These are phyloP conservation scores for Lochmaea capreae DNA, from an alignment of 2,888 invertebrate genomes.

Conservation along the genomic window DNA sequence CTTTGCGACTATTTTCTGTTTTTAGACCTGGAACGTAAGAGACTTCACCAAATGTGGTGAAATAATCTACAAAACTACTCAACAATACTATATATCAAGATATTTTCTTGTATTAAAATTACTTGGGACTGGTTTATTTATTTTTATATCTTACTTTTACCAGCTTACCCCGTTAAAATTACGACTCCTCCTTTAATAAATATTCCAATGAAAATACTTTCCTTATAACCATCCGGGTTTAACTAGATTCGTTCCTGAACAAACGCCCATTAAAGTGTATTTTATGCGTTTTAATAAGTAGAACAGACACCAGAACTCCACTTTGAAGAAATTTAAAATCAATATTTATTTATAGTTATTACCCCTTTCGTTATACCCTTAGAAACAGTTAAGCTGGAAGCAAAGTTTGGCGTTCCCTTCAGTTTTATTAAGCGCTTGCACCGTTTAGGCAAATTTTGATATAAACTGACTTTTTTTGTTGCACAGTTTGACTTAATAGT, in stretches of 20 bases:
- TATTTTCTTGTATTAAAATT: too few species aligned
- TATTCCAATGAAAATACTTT: not conserved
- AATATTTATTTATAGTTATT: not conserved
- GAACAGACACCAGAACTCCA: not conserved
- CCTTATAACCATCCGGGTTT: not conserved
- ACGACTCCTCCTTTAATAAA: not conserved
- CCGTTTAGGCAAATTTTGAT: too few species aligned
- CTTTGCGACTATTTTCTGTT: too few species aligned
- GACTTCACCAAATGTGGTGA: too few species aligned
- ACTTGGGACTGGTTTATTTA: too few species aligned
- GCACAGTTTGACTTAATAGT: too few species aligned
- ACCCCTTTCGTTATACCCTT: not conserved
- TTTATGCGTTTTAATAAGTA: slow-evolving; percentile 1
- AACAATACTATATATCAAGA: too few species aligned
- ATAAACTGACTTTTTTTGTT: too few species aligned
- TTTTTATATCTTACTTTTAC: not conserved
- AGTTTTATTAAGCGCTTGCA: too few species aligned
- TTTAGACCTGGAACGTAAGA: too few species aligned
- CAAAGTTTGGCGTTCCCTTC: too few species aligned
- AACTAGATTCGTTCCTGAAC: not conserved
- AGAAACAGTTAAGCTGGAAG: not conserved
- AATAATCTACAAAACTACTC: too few species aligned
- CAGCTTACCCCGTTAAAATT: not conserved
- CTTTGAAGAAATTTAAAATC: not conserved
- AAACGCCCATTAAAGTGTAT: not conserved